Percentiles rank a stretch among this genome's conserved stretches.
These are phyloP conservation scores for Sterna hirundo DNA, from an alignment of 2,113 vertebrate species.

Conservation along the genomic window DNA sequence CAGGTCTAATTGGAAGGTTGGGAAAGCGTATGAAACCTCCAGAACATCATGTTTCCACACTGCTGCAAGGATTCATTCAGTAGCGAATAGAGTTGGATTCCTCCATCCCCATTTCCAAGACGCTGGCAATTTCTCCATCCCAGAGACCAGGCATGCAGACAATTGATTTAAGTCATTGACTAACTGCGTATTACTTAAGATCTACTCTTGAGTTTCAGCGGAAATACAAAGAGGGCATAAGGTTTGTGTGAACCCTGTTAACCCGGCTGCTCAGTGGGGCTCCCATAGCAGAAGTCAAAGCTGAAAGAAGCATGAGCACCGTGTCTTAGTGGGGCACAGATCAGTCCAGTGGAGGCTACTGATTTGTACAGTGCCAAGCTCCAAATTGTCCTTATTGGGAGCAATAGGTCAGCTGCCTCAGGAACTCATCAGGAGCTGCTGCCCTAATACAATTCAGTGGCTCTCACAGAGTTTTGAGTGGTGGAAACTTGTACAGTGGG, in stretches of 20 bases:
- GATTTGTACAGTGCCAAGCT: neutral
- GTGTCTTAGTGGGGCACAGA: neutral
- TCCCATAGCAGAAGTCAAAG: neutral
- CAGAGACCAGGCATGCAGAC: neutral
- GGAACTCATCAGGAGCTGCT: neutral
- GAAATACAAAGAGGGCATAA: neutral
- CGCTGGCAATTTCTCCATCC: neutral
- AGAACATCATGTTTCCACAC: neutral
- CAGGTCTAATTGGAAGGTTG: slow-evolving; percentile 3
- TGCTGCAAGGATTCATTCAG: neutral
- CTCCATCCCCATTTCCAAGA: neutral
- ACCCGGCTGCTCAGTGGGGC: neutral
- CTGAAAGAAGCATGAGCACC: neutral
- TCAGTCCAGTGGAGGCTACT: neutral
- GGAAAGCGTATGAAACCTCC: slow-evolving; percentile 3
- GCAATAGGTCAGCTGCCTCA: neutral
- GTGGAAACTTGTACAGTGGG: neutral
- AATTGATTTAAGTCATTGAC: neutral
- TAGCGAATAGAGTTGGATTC: neutral
- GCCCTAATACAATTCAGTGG: neutral
- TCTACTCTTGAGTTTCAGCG: neutral
- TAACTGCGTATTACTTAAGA: neutral
- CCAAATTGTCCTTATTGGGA: neutral
- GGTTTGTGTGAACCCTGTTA: neutral
- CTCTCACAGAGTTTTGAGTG: neutral